phyloP scores from a whole-genome alignment of 1,140 invertebrate genomes.

The Trichonephila inaurata region DNA sequence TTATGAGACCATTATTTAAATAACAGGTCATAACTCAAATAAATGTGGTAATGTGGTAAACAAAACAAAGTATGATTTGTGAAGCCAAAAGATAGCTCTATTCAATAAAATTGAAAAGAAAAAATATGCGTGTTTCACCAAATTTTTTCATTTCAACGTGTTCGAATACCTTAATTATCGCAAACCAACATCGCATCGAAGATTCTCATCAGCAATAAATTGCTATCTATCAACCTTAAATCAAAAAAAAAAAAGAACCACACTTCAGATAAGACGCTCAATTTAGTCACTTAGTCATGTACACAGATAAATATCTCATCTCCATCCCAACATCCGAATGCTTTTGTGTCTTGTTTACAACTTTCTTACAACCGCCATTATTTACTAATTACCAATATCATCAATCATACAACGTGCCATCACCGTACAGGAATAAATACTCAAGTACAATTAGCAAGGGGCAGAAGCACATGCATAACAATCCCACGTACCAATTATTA shows the following conservation, averaged over 20 bases:
- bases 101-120: too few relatives aligned
- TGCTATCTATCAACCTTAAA: neutral
- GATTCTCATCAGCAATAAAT: neutral
- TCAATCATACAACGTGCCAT: neutral
- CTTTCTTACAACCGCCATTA: neutral
- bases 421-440: neutral
- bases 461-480: neutral
- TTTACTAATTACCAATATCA: neutral
- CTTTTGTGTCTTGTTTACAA: neutral
- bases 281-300: neutral
- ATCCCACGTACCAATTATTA: neutral
- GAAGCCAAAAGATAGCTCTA: too few relatives aligned
- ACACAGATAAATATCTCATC: neutral
- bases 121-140: too few relatives aligned
- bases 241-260: neutral
- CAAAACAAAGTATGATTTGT: too few relatives aligned
- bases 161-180: too few relatives aligned
- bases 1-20: too few relatives aligned
- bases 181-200: too few relatives aligned
- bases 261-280: neutral
- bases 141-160: too few relatives aligned
- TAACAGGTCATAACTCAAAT: too few relatives aligned
- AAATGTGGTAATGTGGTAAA: too few relatives aligned
- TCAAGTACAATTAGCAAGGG: neutral
- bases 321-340: neutral